Evolutionary conservation across 2,113 vertebrate species (phyloP), one percentile per base, ranked within the genome.

Genomic region (Tragulus kanchil): DNA sequence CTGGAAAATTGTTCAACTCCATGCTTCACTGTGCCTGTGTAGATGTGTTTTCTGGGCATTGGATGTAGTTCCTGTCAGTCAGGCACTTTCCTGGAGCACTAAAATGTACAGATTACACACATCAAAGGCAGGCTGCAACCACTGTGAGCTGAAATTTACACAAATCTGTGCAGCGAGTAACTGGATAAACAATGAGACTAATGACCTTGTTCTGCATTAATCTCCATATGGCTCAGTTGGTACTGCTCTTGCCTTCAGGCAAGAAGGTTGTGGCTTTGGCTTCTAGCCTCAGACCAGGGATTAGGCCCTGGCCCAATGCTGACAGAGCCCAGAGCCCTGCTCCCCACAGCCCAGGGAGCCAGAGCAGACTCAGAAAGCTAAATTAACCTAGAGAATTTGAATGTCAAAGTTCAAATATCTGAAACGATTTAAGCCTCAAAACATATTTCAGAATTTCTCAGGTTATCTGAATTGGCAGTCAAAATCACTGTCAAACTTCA

Each of bases 51-150:
- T 95, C 81, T 84, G 88, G 69, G 75, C 36, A 42, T n/a, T 96
- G 88, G 94, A 56, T 85, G 77, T 23, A n/a, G 21, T 73, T 42
- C 65, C 92, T 91, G 90, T 85, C 93, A 78, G 8, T 88, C 92
- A 92, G 90, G 90, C 81, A 15, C 67, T 88, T 97, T 95, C 87
- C 93, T 45, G 17, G 71, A 95, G 86, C 77, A 94, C 95, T 67
- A 84, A 94, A 89, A 92, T 54, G 90, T 89, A 88, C 73, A 86
- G 94, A 91, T 96, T 56, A 78, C 26, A 93, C 82, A 98, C 95
- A 93, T 97, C 96, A 98, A 97, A 98, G 96, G 88, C 89, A 94
- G 36, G 26, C 88, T 93, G 78, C 56, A 42, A 48, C 59, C 42
- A 56, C 67, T 71, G n/a, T 16, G 36, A 78, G 81, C 88, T 94